These are phyloP conservation scores for human (Homo sapiens) DNA, from an alignment of 2,113 vertebrate genomes.

Conservation along the genomic window GRCh38 chr12:48557501-48558000, in stretches of 20 bases:
- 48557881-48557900: conserved; percentile 87
- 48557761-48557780: conserved; percentile 64
- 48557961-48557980: conserved; percentile 85
- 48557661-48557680: conserved; percentile 36
- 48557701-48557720: conserved; percentile 60
- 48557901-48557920: conserved; percentile 85
- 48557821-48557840: conserved; percentile 85
- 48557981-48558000: conserved; percentile 94
- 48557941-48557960: conserved; percentile 92
- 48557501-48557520: conserved; percentile 65
- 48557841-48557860: conserved; percentile 83
- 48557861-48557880: conserved; percentile 84
- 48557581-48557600: conserved; percentile 71
- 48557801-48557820: conserved; percentile 84
- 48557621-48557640: conserved; percentile 59
- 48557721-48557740: conserved; percentile 53
- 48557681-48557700: conserved; percentile 55
- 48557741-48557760: conserved; percentile 67
- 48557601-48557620: not conserved
- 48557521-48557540: conserved; percentile 9
- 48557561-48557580: conserved; percentile 70
- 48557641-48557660: conserved; percentile 57
- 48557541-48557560: conserved; percentile 47
- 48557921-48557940: conserved; percentile 89
- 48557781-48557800: conserved; percentile 73